Evolutionary conservation across 2,113 vertebrate species (phyloP).

Genomic region (Phyllostomus hastatus): DNA sequence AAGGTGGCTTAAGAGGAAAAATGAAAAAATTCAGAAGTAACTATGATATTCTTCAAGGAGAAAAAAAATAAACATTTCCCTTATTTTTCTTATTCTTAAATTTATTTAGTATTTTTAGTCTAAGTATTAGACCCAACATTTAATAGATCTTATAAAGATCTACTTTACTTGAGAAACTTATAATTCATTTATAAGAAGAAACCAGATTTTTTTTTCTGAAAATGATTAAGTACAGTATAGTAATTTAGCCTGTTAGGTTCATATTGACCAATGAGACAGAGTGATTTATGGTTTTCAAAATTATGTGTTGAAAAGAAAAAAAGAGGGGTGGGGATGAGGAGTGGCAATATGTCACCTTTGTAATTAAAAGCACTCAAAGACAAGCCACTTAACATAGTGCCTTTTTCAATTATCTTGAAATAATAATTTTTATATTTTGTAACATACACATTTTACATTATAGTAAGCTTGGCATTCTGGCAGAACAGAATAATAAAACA

Average conservation of each 20-base stretch:
- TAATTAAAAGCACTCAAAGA: background rate
- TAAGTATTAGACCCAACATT: background rate
- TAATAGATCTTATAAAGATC: background rate
- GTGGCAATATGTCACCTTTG: background rate
- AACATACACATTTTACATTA: background rate
- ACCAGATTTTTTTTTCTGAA: background rate
- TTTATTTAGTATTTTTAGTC: background rate
- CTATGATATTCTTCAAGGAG: background rate
- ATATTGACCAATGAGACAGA: background rate
- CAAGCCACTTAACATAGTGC: background rate
- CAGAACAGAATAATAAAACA: background rate
- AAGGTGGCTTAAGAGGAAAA: background rate
- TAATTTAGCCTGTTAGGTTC: background rate
- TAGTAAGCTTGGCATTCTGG: background rate
- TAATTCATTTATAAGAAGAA: background rate
- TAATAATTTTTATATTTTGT: background rate
- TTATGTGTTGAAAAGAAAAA: background rate
- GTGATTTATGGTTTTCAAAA: background rate
- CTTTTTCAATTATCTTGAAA: background rate
- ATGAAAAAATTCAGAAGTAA: background rate
- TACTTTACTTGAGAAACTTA: background rate
- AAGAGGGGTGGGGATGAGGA: background rate
- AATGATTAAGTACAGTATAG: background rate
- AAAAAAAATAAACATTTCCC: background rate
- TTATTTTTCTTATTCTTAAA: background rate